A percentile compares a stretch with the other conserved stretches of the same genome.
These are phyloP conservation scores for Nemurella pictetii DNA, from an alignment of 2,888 invertebrate species.

Conservation along the genomic window DNA sequence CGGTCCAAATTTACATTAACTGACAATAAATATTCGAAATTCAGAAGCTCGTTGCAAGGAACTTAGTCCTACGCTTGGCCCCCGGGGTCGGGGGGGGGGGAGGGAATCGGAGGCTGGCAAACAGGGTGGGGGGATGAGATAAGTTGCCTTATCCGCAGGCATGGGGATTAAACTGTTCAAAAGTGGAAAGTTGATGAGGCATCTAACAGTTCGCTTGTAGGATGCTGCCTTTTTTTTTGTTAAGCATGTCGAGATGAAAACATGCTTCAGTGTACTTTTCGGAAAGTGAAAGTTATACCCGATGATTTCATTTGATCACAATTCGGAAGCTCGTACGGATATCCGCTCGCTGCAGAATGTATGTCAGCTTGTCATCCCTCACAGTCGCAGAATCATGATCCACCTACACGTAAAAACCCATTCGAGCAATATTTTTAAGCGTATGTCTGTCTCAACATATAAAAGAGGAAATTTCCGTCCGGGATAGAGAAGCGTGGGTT, in stretches of 20 bases:
- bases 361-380: neutral
- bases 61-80: neutral
- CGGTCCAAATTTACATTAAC: constrained; percentile 28
- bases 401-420: neutral
- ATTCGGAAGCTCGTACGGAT: neutral
- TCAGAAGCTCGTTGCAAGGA: constrained; percentile 16
- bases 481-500: neutral
- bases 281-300: neutral
- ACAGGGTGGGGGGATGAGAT: neutral
- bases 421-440: neutral
- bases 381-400: neutral
- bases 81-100: neutral
- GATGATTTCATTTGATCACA: neutral
- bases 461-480: neutral
- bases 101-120: neutral
- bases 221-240: neutral
- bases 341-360: neutral
- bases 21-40: constrained; percentile 31
- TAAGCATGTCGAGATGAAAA: neutral
- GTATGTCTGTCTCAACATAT: neutral
- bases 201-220: neutral
- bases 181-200: constrained; percentile 20
- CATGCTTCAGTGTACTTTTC: neutral
- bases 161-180: constrained; percentile 24
- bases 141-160: constrained; percentile 5